These are phyloP conservation scores for Hydrophis major DNA, from an alignment of 2,797 vertebrate species.

Conservation along the genomic window DNA sequence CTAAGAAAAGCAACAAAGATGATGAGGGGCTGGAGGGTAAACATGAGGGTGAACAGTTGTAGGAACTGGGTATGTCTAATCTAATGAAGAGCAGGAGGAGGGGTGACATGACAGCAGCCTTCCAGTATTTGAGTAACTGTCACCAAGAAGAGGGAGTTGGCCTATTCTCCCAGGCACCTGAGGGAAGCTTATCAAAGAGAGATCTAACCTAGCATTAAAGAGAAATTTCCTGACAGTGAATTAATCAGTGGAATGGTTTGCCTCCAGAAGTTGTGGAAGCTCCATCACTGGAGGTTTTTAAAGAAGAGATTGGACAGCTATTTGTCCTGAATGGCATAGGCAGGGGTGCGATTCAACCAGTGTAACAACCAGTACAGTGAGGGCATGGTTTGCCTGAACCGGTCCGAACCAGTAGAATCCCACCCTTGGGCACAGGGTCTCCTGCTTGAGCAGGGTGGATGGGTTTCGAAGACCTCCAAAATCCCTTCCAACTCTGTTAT, in stretches of 20 bases:
- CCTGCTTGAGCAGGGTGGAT: not conserved
- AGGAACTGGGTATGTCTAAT: not conserved
- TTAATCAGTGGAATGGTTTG: too few species aligned
- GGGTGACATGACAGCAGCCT: not conserved
- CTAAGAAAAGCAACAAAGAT: not conserved
- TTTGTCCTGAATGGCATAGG: not conserved
- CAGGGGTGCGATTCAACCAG: too few species aligned
- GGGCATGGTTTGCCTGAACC: too few species aligned
- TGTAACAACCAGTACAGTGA: too few species aligned
- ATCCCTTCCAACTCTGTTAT: not conserved
- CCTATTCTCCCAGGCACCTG: not conserved
- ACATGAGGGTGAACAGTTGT: not conserved
- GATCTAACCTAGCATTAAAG: not conserved
- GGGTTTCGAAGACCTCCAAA: not conserved
- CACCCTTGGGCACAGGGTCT: not conserved
- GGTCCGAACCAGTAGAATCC: too few species aligned
- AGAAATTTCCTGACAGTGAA: too few species aligned
- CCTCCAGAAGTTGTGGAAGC: too few species aligned
- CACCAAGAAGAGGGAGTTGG: not conserved
- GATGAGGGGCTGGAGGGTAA: not conserved
- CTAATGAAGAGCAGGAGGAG: not conserved
- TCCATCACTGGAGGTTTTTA: not conserved
- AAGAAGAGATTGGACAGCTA: not conserved
- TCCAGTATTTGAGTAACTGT: not conserved
- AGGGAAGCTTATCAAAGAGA: not conserved